Base-by-base conservation (phyloP, 2,797 vertebrate genomes). In the Melanogrammus aeglefinus region DNA sequence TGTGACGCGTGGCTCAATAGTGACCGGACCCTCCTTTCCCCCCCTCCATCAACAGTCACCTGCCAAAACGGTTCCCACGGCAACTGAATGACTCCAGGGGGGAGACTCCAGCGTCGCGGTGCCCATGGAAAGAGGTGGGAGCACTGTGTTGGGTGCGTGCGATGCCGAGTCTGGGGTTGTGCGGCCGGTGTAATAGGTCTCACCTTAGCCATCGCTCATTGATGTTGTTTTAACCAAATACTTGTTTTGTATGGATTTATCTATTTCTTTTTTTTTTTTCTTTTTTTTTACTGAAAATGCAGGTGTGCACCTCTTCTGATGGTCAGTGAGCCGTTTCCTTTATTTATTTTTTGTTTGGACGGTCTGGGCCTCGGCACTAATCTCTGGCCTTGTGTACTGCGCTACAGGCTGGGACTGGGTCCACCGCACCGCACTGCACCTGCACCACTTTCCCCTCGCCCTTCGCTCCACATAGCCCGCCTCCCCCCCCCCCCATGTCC, bases 61-160 rank as follows among this genome's bases (percentile, higher is more conserved):
- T 36, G 87, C 84, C 77, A 77, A 86, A 76, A 81, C 89, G 83
- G 84, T 79, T 51, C 78, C 89, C 38, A 84, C 83, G 44, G 79
- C 89, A 16, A 77, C 91, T 35, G 94, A 92, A 88, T 95, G 91
- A 95, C 82, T 5, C 41, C 51, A n/a, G 80, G 63, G 81, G 81
- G 88, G 80, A 57, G 85, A 74, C 47, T 36, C 35, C 90, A 84
- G 66, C 27, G 35, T 79, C 80, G n/a, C 24, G 24, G 9, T 27
- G 91, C 89, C 90, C 89, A 79, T 84, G 86, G 88, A 86, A 83
- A 87, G 88, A 93, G 92, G 91, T 92, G 90, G 88, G 90, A 80
- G 80, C 63, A 75, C 80, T 72, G 75, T 70, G 38, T 83, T 72
- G 74, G 75, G 82, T 83, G 80, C 57, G 38, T 78, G 82, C 69